These are phyloP conservation scores for Ips typographus DNA, from an alignment of 1,140 invertebrate genomes.

Conservation along the genomic window DNA sequence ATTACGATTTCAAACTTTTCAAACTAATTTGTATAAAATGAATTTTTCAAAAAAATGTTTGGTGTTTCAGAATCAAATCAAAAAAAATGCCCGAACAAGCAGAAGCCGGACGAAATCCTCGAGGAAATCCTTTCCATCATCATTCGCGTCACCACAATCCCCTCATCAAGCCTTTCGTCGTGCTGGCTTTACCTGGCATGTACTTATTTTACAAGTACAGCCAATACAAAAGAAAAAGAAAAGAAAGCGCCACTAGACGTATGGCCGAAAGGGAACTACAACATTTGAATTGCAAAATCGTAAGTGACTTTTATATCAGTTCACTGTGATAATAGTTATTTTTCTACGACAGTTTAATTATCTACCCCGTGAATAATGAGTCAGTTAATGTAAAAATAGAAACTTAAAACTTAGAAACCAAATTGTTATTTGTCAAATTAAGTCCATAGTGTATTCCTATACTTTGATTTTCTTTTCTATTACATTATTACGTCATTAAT, in stretches of 20 bases:
- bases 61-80: no score
- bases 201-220: constrained; percentile 89
- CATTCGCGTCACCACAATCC: constrained; percentile 50
- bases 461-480: no score
- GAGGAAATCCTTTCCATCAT: background rate
- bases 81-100: constrained; percentile 25
- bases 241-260: constrained; percentile 74
- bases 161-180: constrained; percentile 78
- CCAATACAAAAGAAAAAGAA: constrained; percentile 80
- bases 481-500: no score
- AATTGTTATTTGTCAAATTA: no score
- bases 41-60: no score
- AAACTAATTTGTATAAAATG: no score
- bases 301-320: constrained; percentile 59
- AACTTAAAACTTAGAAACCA: no score
- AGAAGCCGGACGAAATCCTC: background rate
- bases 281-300: constrained; percentile 87
- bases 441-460: no score
- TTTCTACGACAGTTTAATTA: background rate
- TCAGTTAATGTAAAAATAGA: no score
- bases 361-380: no score
- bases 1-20: no score
- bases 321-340: background rate
- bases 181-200: constrained; percentile 81
- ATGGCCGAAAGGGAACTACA: constrained; percentile 82